Conservation (phyloP, 1,140 invertebrate genomes). For the Capitella teleta region DNA sequence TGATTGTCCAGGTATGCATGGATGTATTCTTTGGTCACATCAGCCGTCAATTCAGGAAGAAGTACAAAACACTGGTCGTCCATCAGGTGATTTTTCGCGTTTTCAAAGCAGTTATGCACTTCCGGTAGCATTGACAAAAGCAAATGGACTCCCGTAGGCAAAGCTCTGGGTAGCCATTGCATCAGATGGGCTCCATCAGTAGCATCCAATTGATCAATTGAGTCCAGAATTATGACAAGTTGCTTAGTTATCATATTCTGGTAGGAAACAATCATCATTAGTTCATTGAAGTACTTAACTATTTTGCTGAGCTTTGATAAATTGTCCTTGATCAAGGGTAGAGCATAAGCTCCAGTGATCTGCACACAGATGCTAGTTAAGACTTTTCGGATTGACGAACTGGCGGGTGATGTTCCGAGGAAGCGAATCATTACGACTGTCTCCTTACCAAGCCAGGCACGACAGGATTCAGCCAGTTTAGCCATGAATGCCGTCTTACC, state of each 20-base stretch:
- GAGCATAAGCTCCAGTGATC: conserved; percentile 17
- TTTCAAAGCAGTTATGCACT: not conserved
- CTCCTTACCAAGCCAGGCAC: conserved; percentile 17
- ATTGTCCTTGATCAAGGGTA: conserved; percentile 19
- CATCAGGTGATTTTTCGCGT: not conserved
- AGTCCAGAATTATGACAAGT: conserved; percentile 7
- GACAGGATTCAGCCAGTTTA: conserved; percentile 20
- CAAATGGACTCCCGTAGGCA: not conserved
- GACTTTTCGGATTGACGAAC: conserved; percentile 19
- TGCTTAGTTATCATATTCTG: not conserved
- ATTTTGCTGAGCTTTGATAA: conserved; percentile 21
- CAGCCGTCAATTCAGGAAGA: no score
- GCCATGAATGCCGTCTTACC: conserved; percentile 30
- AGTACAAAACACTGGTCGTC: no score
- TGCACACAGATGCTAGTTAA: conserved; percentile 22
- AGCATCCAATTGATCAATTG: conserved; percentile 3
- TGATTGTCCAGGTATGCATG: no score
- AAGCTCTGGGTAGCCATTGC: not conserved
- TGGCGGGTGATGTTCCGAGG: conserved; percentile 22
- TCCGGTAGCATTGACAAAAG: conserved; percentile 1
- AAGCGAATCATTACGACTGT: conserved; percentile 21
- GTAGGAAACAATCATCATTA: not conserved
- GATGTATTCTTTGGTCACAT: no score
- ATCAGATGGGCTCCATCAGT: not conserved
- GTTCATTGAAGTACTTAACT: conserved; percentile 4